phyloP scores from a whole-genome alignment of 2,888 invertebrate genomes.

The Nipponacmea schrenckii region DNA sequence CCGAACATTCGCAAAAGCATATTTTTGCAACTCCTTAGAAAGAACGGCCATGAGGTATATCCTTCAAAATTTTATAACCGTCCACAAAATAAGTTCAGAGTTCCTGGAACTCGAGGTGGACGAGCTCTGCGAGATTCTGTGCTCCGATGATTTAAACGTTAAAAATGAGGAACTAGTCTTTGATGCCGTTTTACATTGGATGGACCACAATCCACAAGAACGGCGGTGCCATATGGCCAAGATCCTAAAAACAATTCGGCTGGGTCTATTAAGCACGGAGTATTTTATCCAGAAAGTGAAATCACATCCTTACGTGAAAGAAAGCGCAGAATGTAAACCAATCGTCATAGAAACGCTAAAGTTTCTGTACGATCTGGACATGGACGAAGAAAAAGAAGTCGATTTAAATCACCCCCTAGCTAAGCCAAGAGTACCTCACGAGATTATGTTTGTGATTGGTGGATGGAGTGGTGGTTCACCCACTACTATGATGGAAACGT shows the following conservation, averaged over 20 bases:
- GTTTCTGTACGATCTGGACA: constrained; percentile 91
- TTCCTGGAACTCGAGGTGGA: constrained; percentile 71
- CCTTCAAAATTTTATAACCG: constrained; percentile 69
- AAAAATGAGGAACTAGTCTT: constrained; percentile 65
- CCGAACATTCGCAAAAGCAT: constrained; percentile 82
- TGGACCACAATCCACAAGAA: constrained; percentile 79
- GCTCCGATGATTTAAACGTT: constrained; percentile 64
- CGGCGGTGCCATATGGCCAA: constrained; percentile 82
- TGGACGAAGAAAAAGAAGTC: constrained; percentile 79
- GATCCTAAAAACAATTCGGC: constrained; percentile 60
- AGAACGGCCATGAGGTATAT: constrained; percentile 77
- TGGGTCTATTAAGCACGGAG: constrained; percentile 81
- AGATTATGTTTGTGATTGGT: constrained; percentile 70
- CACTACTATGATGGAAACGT: constrained; percentile 73
- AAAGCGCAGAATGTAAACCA: constrained; percentile 80
- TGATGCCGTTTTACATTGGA: constrained; percentile 79
- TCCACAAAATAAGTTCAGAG: constrained; percentile 54
- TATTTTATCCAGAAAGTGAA: constrained; percentile 84
- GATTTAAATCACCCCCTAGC: constrained; percentile 73
- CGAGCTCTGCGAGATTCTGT: constrained; percentile 49
- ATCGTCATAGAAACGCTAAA: constrained; percentile 90
- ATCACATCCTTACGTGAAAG: constrained; percentile 85
- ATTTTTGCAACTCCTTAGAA: constrained; percentile 80
- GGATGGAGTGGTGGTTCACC: constrained; percentile 80
- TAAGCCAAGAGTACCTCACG: constrained; percentile 76